A percentile compares a stretch with the other conserved stretches of the same genome.
phyloP scores from a whole-genome alignment of 2,888 invertebrate genomes.

The Cerceris rybyensis region DNA sequence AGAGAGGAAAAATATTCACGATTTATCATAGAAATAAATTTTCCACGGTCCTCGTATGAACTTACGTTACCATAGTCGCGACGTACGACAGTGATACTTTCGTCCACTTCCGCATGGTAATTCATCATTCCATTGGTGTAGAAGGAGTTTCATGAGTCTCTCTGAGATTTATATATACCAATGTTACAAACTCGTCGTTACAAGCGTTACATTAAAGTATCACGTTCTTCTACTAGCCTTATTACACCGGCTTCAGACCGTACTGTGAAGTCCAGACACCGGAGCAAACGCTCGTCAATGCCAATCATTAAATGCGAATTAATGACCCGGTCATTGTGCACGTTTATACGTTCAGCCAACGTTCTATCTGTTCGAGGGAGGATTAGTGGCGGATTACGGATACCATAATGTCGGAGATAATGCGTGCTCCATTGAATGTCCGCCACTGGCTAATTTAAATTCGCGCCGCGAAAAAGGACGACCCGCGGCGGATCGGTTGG shows the following conservation, averaged over 20 bases:
- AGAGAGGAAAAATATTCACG: neutral
- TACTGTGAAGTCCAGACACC: neutral
- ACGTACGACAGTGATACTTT: conserved; percentile 15
- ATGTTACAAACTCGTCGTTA: conserved; percentile 30
- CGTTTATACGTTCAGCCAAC: conserved; percentile 50
- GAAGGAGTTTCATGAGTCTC: conserved; percentile 9
- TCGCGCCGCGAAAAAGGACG: conserved; percentile 50
- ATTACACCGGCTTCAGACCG: conserved; percentile 47
- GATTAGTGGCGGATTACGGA: conserved; percentile 70
- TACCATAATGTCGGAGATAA: conserved; percentile 61
- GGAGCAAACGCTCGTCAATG: conserved; percentile 56
- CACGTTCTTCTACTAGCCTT: conserved; percentile 38
- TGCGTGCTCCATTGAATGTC: conserved; percentile 58
- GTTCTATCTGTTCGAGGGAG: conserved; percentile 60
- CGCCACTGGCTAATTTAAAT: conserved; percentile 63
- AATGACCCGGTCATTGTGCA: conserved; percentile 59
- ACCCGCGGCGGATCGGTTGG: conserved; percentile 13
- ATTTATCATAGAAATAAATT: conserved; percentile 10
- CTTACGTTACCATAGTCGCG: neutral
- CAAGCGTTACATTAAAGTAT: conserved; percentile 43
- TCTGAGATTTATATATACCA: conserved; percentile 33
- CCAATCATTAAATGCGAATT: conserved; percentile 69
- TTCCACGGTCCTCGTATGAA: neutral
- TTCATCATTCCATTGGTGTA: conserved; percentile 20
- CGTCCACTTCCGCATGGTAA: conserved; percentile 6